Percentiles rank a stretch among this genome's conserved stretches.
These are phyloP conservation scores for Callocephalon fimbriatum DNA, from an alignment of 2,113 vertebrate species.

Conservation along the genomic window DNA sequence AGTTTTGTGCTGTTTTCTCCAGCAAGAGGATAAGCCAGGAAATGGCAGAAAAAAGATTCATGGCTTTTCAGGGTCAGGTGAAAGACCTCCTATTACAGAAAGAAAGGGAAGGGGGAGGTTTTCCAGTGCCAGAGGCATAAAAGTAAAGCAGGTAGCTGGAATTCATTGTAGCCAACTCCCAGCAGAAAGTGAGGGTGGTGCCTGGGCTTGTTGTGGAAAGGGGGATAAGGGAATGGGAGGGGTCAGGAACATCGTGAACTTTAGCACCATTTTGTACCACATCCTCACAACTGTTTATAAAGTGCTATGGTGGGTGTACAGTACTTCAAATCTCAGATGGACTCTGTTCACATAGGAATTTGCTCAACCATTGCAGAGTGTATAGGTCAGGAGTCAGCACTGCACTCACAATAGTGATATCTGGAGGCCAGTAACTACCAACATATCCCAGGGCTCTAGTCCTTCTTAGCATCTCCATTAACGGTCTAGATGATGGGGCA, in stretches of 20 bases:
- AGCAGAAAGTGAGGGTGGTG: background rate
- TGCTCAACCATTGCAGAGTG: background rate
- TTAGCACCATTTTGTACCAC: background rate
- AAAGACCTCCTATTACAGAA: background rate
- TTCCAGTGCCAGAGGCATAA: background rate
- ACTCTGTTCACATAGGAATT: background rate
- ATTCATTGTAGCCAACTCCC: background rate
- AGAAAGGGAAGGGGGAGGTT: background rate
- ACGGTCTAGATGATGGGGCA: background rate
- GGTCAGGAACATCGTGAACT: background rate
- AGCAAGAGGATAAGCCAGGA: background rate
- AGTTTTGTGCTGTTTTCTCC: background rate
- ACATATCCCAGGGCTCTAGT: background rate
- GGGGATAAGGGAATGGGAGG: background rate
- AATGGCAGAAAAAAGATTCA: background rate
- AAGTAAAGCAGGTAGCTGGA: background rate
- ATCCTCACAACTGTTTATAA: background rate
- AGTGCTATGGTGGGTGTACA: accelerated
- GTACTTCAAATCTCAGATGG: background rate
- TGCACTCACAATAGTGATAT: background rate
- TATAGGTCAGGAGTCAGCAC: background rate
- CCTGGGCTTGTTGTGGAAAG: background rate
- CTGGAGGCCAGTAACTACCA: accelerated
- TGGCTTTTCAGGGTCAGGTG: background rate
- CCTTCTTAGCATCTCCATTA: background rate